A percentile compares a stretch with the other conserved stretches of the same genome.
These are phyloP conservation scores for Rhopalosiphum padi DNA, from an alignment of 1,140 invertebrate genomes.

Conservation along the genomic window DNA sequence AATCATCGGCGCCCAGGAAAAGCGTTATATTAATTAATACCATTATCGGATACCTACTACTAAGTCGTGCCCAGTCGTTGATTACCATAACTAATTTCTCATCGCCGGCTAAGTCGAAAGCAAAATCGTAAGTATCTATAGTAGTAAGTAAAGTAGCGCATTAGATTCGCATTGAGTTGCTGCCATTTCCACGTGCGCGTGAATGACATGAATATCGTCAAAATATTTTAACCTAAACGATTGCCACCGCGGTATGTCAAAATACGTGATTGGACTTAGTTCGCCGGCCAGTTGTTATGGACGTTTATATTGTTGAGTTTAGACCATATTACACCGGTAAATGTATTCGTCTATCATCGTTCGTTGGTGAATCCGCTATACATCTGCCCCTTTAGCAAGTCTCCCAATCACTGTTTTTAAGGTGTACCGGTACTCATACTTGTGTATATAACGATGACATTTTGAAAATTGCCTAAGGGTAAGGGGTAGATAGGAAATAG, in stretches of 20 bases:
- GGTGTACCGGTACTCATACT: not conserved
- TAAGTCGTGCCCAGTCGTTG: not conserved
- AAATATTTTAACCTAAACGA: not conserved
- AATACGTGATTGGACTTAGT: not conserved
- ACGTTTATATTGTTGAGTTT: not conserved
- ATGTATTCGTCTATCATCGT: not conserved
- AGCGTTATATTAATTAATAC: not conserved
- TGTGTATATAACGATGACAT: not conserved
- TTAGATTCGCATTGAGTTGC: not conserved
- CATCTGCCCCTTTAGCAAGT: fast-evolving
- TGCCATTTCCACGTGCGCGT: not conserved
- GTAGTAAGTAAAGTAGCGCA: not conserved
- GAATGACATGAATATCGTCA: not conserved
- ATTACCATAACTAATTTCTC: not conserved
- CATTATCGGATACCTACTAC: not conserved
- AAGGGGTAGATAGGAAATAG: not conserved
- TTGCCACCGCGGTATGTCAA: not conserved
- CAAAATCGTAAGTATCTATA: not conserved
- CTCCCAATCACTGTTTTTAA: not conserved
- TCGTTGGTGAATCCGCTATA: not conserved
- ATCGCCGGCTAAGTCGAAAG: not conserved
- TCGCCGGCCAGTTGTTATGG: not conserved
- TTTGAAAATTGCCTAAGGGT: not conserved
- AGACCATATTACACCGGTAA: not conserved
- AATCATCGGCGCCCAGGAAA: not conserved